Conservation (phyloP, 2,797 vertebrate genomes). For the Phataginus tetradactyla region DNA sequence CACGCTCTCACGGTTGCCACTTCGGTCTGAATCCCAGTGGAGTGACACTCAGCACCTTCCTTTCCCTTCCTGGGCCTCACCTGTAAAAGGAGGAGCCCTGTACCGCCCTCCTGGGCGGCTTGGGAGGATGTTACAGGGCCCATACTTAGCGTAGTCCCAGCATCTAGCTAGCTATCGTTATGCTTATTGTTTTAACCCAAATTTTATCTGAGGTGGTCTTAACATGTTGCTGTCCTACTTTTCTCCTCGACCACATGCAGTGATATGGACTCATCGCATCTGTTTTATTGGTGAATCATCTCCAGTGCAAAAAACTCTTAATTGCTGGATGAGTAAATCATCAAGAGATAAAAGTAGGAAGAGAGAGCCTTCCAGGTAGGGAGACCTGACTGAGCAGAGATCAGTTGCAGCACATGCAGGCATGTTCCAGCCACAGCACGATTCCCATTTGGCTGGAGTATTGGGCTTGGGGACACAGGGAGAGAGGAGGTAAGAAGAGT, state of each 20-base stretch:
- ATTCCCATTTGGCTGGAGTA: neutral
- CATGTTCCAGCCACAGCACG: accelerated
- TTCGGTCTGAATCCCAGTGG: neutral
- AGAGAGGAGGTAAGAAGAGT: neutral
- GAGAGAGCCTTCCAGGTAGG: neutral
- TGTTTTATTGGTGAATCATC: neutral
- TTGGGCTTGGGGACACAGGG: neutral
- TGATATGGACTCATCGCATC: neutral
- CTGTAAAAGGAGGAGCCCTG: neutral
- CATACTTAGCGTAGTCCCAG: neutral
- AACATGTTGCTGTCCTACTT: neutral
- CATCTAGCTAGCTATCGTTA: neutral
- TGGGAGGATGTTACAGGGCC: neutral
- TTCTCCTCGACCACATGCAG: neutral
- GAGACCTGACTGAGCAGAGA: neutral
- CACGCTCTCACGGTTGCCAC: neutral
- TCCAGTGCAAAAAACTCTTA: neutral
- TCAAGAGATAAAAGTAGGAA: neutral
- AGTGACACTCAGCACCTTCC: neutral
- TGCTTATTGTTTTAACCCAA: neutral
- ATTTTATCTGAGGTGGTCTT: neutral
- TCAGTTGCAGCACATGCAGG: neutral
- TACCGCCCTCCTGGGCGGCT: neutral
- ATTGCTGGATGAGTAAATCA: neutral
- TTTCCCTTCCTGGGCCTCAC: neutral